phyloP scores from a whole-genome alignment of 2,797 vertebrate species.

The Sebastes iracundus region DNA sequence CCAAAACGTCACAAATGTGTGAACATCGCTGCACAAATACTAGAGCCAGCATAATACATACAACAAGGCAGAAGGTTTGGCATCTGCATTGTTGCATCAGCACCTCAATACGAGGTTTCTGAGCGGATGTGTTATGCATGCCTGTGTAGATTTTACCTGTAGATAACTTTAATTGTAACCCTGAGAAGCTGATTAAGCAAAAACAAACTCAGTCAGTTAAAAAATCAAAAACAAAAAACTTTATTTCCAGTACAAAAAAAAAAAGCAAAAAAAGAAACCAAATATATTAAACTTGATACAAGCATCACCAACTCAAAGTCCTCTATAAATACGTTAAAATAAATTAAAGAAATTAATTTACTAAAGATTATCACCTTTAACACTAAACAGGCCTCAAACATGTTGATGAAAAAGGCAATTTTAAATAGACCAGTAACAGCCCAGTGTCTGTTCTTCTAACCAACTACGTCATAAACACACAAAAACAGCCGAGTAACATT shows the following conservation, averaged over 20 bases:
- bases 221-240: constrained; percentile 60
- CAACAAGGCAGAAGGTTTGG: background rate
- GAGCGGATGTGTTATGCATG: background rate
- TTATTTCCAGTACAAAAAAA: constrained; percentile 86
- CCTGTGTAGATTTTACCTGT: background rate
- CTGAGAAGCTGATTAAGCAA: background rate
- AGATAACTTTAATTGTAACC: background rate
- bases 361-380: constrained; percentile 78
- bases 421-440: constrained; percentile 74
- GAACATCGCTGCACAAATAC: background rate
- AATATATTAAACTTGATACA: constrained; percentile 90
- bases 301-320: constrained; percentile 82
- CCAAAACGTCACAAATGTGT: background rate
- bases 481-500: constrained; percentile 56
- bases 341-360: constrained; percentile 87
- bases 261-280: constrained; percentile 34
- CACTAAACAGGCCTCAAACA: constrained; percentile 76
- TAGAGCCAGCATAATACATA: background rate
- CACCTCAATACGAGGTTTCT: background rate
- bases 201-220: constrained; percentile 14
- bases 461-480: constrained; percentile 65
- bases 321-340: constrained; percentile 90
- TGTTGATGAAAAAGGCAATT: constrained; percentile 68
- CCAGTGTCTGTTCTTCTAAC: constrained; percentile 47
- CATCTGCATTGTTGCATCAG: background rate